A percentile compares a stretch with the other conserved stretches of the same genome.
phyloP scores from a whole-genome alignment of 2,888 invertebrate species.

The Cinara cedri region DNA sequence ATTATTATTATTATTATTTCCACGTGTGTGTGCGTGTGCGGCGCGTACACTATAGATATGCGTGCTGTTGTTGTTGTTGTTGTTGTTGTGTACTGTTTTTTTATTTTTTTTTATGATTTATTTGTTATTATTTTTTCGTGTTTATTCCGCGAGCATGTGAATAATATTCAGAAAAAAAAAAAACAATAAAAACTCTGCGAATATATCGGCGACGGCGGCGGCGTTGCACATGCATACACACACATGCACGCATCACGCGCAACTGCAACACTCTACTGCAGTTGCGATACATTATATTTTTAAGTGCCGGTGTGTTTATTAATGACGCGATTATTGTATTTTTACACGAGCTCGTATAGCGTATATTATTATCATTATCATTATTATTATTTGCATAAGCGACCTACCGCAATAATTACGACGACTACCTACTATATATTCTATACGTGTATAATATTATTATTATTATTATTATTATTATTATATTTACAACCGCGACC shows the following conservation, averaged over 20 bases:
- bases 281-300: too few relatives aligned
- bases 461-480: slow-evolving; percentile 5
- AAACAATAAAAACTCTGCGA: neutral
- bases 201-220: neutral
- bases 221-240: neutral
- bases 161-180: slow-evolving; percentile 21
- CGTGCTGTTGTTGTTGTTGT: slow-evolving; percentile 42
- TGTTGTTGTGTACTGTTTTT: slow-evolving; percentile 3
- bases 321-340: slow-evolving; percentile 13
- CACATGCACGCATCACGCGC: too few relatives aligned
- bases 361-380: too few relatives aligned
- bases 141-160: slow-evolving; percentile 10
- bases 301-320: neutral
- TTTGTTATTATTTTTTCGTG: neutral
- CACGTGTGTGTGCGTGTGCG: neutral
- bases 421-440: too few relatives aligned
- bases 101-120: neutral
- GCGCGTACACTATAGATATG: neutral
- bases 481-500: slow-evolving; percentile 12
- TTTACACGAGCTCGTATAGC: neutral
- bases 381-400: slow-evolving; percentile 13
- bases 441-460: too few relatives aligned
- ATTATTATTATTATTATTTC: too few relatives aligned
- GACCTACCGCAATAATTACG: slow-evolving; percentile 47
- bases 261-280: too few relatives aligned